Base-by-base conservation (phyloP, 2,113 vertebrate species). In the Thamnaconus septentrionalis region DNA sequence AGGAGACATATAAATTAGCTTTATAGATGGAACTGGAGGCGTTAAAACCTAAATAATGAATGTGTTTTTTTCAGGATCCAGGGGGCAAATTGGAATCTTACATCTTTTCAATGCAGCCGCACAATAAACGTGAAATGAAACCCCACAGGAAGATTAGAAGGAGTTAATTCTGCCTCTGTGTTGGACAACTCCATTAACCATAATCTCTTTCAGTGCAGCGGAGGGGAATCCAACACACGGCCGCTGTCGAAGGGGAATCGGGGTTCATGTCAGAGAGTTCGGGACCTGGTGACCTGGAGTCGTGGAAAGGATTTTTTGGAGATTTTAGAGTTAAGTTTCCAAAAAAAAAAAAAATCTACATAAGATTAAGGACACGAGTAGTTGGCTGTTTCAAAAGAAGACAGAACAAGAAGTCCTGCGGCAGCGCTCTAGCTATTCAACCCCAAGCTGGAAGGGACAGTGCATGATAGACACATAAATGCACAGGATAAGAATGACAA, bases 121-220 rank as follows among this genome's bases (percentile, higher is more conserved):
- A 76, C 49, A 74, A 66, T 72, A 41, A 69, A 55, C 66, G 53
- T 61, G 44, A 79, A 58, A 72, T 67, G 8, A 66, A 85, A 58
- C 60, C 66, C 57, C 56, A 76, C 61, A 71, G 41, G 42, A 70
- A 61, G 55, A 64, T 69, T 64, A 80, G 53, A 49, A 5, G n/a
- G 43, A 42, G 59, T 46, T 75, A 79, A 81, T 73, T 81, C 65
- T 59, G 59, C 45, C 9, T 70, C 60, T 77, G 54, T 69, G 61
- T 69, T 4, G 71, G 63, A 53, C 76, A 69, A 80, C 74, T 76
- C 76, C 55, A 80, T 80, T 84, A 80, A 78, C 66, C 76, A 64
- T 78, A 78, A 86, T 80, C 76, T 69, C 46, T 44, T 68, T 61
- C 59, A 55, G 62, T 7, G n/a, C 3, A 0, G 41, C 55, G 48